Base-by-base conservation (phyloP, 2,888 invertebrate species). In the Heliconius erato region DNA sequence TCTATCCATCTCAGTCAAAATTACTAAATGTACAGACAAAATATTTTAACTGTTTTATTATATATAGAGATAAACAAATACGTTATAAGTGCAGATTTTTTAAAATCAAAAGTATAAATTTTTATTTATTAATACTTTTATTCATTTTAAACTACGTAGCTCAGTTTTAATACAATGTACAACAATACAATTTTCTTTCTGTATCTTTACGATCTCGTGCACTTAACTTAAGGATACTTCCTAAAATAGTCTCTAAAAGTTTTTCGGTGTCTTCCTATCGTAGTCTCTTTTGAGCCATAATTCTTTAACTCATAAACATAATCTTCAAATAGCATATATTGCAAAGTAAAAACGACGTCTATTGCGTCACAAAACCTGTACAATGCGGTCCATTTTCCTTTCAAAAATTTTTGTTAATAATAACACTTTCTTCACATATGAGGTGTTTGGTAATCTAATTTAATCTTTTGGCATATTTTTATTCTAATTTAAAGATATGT, bases 341-440 rank as follows among this genome's bases (percentile, higher is more conserved):
- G 84, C 32, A 89, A 74, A 32, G 90, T 92, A 72, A 92, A 92
- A 16, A 89, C 84, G 3, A 87, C 84, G 77, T 92, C 89, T 86
- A 94, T 91, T 5, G 89, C 86, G n/a, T 89, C 71, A 94, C 78
- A 80, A 95, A 94, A 0, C 84, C 86, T 3, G 63, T 85, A 80
- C 87, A 85, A 9, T 81, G 71, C 0, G 88, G 88, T 23, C 85
- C 68, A 12, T 86, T 84, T 4, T 87, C 87, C 1, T 89, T 78
- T 3, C 91, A 85, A 28, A 89, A 86, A 3, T 86, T 59, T 71
- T 85, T 85, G 65, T 90, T n/a, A n/a, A 92, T 0, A 83, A 44
- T n/a, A 59, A 63, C 9, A 93, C 88, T 0, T 84, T 84, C 59
- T 86, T 86, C 5, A 93, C 80, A 19, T 79, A 81, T 87, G 0